Base-by-base conservation (phyloP, 2,113 vertebrate genomes). In the Crotalus helleri region DNA sequence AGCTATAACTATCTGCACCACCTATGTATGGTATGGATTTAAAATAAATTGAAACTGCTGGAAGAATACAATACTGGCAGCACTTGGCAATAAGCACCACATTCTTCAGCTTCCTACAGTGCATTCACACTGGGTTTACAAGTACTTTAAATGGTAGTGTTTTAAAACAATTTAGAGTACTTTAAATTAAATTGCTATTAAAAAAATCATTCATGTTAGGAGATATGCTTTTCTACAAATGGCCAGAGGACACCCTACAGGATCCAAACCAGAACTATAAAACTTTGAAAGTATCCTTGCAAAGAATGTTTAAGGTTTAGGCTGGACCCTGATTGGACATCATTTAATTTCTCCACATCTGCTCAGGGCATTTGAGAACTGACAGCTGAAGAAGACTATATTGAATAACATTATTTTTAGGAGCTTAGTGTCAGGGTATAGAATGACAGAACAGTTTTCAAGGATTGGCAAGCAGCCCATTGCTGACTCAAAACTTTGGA, bases 121-220 rank as follows among this genome's bases (percentile, higher is more conserved):
- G 92, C 69, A 59, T 23, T 90, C 81, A 86, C 81, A 90, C 81
- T 93, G 88, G 24, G 74, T 93, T 90, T 93, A 44, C 81, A 93
- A 93, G 89, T 93, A 64, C 81, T 87, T 93, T 90, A 90, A 93
- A 93, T 90, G 55, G 92, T 54, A 54, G 57, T 93, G 92, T 87
- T 93, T 93, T 90, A 93, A 87, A 90, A 90, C 89, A 90, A 90
- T 90, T 93, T 87, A 54, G 57, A 87, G 49, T 86, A 26, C 23
- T 90, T 90, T 86, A 61, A 93, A 86, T 90, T 93, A 90, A 93
- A 93, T 15, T 39, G 57, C 55, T 90, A 54, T 61, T 11, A 54
- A 81, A 44, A 24, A 58, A 87, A 61, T 6, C 89, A 87, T 90
- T 90, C 46, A 86, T n/a, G 21, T 61, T 87, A 85, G 57, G 55